A percentile compares a stretch with the other conserved stretches of the same genome.
These are phyloP conservation scores for Halictus quadricinctus DNA, from an alignment of 2,888 invertebrate genomes.

Conservation along the genomic window DNA sequence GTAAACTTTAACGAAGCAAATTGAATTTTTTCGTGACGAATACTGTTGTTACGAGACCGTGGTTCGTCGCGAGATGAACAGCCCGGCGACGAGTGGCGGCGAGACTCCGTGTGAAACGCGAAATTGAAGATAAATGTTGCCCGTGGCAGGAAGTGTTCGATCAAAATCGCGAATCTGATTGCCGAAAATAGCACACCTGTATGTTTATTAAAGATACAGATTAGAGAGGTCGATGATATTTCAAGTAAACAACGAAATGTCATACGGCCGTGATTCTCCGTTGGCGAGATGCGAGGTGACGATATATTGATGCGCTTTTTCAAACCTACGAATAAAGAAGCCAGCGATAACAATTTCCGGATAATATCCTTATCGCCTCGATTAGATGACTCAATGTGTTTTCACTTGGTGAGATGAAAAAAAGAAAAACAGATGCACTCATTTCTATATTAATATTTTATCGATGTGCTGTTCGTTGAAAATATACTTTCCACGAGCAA, in stretches of 20 bases:
- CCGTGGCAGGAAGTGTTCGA: background rate
- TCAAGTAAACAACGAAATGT: background rate
- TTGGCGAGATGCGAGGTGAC: background rate
- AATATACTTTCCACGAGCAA: background rate
- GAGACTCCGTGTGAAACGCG: background rate
- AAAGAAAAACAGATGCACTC: background rate
- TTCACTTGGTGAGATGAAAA: background rate
- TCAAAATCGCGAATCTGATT: background rate
- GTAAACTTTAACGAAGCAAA: background rate
- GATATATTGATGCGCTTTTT: background rate
- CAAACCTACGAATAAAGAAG: background rate
- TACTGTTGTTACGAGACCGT: background rate
- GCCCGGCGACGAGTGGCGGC: background rate
- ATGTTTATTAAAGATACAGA: background rate
- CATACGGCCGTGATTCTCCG: background rate
- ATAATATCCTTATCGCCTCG: background rate
- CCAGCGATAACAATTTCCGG: background rate
- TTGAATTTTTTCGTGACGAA: background rate
- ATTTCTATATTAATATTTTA: background rate
- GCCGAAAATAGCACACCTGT: background rate
- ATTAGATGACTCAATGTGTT: background rate
- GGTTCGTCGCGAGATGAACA: background rate
- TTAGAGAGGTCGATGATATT: background rate
- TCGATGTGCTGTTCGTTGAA: background rate
- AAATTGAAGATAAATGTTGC: background rate